A percentile compares a stretch with the other conserved stretches of the same genome.
Conservation (phyloP, 2,888 invertebrate genomes). For the Dendrolimus pini region DNA sequence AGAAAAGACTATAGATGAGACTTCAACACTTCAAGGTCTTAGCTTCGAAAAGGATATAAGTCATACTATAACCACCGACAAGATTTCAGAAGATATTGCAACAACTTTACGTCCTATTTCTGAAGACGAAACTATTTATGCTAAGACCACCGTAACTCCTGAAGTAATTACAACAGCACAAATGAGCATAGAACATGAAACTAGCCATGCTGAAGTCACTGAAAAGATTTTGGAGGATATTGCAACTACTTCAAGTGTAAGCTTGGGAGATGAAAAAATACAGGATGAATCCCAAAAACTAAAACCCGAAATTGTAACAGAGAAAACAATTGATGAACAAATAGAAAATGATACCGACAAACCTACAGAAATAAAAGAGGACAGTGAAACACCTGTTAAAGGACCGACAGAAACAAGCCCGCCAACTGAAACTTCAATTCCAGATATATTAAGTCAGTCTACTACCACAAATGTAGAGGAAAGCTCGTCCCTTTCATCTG, state of each 20-base stretch:
- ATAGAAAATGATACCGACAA: constrained; percentile 15
- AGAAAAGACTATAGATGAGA: background rate
- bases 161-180: background rate
- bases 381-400: constrained; percentile 10
- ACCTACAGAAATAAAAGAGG: constrained; percentile 14
- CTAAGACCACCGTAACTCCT: background rate
- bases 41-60: background rate
- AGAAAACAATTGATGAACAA: constrained; percentile 12
- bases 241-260: background rate
- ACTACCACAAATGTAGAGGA: background rate
- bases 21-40: background rate
- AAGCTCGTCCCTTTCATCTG: background rate
- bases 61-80: background rate
- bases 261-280: background rate
- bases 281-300: background rate
- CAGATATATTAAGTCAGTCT: constrained; percentile 6
- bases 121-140: background rate
- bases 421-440: constrained; percentile 6
- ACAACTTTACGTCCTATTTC: background rate
- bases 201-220: background rate
- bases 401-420: background rate
- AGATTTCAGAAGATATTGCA: background rate
- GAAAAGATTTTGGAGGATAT: background rate
- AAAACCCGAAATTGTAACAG: constrained; percentile 13
- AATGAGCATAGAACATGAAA: background rate